Base-by-base conservation (phyloP, 64 coral and sea anemone species). In the Dendrophyllia cribrosa region DNA sequence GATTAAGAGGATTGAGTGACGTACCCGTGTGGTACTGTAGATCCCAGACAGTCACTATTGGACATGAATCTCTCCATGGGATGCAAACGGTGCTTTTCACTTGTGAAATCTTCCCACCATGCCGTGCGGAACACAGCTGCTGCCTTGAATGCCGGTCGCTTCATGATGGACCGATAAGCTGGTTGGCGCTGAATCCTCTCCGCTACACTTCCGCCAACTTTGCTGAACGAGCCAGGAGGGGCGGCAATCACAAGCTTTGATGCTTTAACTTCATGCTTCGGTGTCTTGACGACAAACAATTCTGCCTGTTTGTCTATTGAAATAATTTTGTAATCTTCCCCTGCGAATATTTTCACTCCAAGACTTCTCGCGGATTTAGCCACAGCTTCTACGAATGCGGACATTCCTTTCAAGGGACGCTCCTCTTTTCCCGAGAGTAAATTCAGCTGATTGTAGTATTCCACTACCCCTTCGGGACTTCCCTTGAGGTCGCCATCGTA, bases 31-130 rank as follows among this genome's bases (percentile, higher is more conserved):
- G 88, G 88, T 47, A 90, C n/a, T 43, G 76, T 72, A n/a, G 50
- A 72, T 19, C 76, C 75, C 12, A 90, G 63, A 48, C 88, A 90
- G 23, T 82, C 88, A 19, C 88, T 90, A 47, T 58, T 70, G 15
- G 88, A 90, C n/a, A 82, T 34, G 58, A 80, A 90, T 53, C 64
- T 67, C 24, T 90, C 75, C 64, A 90, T 82, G 47, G 88, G 88
- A 11, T 84, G 51, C 34, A 84, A 44, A 16, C 63, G n/a, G 11
- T 81, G 16, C 49, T 71, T 72, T 16, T 58, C 24, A 58, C 34
- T 58, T 9, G 44, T 9, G 3, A 44, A 58, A 6, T 90, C 58
- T 15, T 90, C 88, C 88, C 88, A 90, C 88, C 88, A 90, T n/a
- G 88, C 51, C 16, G 7, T 70, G 21, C 24, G 52, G 51, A 82